phyloP scores from a whole-genome alignment of 2,888 invertebrate species.

The Eupithecia subfuscata region DNA sequence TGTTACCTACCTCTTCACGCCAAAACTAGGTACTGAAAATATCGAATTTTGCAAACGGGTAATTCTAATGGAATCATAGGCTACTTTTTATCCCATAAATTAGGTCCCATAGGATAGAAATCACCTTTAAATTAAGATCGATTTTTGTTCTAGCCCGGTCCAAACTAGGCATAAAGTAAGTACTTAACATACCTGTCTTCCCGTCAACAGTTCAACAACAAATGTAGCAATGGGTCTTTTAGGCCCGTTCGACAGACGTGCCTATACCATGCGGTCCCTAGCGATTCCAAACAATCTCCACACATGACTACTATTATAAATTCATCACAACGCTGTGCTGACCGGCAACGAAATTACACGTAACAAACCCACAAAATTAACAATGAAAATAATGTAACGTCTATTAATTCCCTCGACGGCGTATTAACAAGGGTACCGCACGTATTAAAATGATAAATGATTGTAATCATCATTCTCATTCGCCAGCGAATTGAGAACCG shows the following conservation, averaged over 20 bases:
- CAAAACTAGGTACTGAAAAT: too few relatives aligned
- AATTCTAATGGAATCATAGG: too few relatives aligned
- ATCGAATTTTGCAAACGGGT: too few relatives aligned
- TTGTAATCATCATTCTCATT: conserved; percentile 74
- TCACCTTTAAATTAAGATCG: too few relatives aligned
- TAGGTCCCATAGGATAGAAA: too few relatives aligned
- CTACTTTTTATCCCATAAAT: too few relatives aligned
- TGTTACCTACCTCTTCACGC: too few relatives aligned
- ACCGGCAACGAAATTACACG: conserved; percentile 60
- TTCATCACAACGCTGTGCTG: conserved; percentile 50
- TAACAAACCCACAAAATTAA: conserved; percentile 74
- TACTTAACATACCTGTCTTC: background rate
- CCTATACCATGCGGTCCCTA: conserved; percentile 25
- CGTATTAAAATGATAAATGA: conserved; percentile 83
- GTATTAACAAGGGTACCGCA: conserved; percentile 76
- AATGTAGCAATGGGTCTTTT: background rate
- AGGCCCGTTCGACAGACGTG: background rate
- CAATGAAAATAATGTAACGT: conserved; percentile 78
- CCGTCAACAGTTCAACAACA: background rate
- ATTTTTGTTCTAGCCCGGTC: too few relatives aligned
- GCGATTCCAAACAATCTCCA: conserved; percentile 39
- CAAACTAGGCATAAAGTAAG: too few relatives aligned
- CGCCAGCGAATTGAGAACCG: conserved; percentile 48
- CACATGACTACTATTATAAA: conserved; percentile 49
- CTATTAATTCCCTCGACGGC: conserved; percentile 78